A percentile compares a stretch with the other conserved stretches of the same genome.
phyloP scores from a whole-genome alignment of 2,888 invertebrate species.

The Ormyrus pomaceus region DNA sequence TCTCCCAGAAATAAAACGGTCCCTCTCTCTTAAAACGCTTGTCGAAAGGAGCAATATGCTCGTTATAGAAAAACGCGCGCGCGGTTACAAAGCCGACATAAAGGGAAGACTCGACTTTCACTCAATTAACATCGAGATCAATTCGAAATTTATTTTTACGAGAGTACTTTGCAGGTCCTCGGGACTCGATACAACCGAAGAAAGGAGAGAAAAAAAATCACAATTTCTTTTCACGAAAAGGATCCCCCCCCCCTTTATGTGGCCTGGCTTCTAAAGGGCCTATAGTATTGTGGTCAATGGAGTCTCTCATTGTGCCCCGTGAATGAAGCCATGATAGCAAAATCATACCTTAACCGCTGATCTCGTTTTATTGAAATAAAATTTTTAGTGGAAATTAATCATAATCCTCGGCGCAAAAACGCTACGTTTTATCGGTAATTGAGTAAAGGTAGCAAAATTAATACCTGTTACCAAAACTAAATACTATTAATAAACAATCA shows the following conservation, averaged over 20 bases:
- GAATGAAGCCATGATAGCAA: conserved; percentile 49
- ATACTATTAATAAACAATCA: too few relatives aligned
- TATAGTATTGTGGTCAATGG: conserved; percentile 51
- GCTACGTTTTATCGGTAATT: too few relatives aligned
- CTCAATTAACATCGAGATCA: conserved; percentile 55
- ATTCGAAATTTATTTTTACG: conserved; percentile 51
- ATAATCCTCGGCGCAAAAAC: neutral
- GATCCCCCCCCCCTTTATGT: conserved; percentile 31
- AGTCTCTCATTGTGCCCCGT: conserved; percentile 45
- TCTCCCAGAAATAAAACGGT: conserved; percentile 4
- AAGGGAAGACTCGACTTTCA: conserved; percentile 55
- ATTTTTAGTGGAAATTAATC: conserved; percentile 19
- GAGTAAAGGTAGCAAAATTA: too few relatives aligned
- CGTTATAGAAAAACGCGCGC: conserved; percentile 8
- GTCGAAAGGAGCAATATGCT: conserved; percentile 33
- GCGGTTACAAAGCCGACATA: conserved; percentile 18
- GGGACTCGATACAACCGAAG: conserved; percentile 21
- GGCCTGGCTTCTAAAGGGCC: conserved; percentile 46
- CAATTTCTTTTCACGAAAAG: conserved; percentile 51
- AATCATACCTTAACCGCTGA: conserved; percentile 44
- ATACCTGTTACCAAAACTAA: too few relatives aligned
- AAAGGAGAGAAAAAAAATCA: conserved; percentile 44
- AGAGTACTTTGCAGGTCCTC: conserved; percentile 48
- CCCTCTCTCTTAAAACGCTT: neutral
- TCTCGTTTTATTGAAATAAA: conserved; percentile 30